Percentiles rank a stretch among this genome's conserved stretches.
Conservation (phyloP, 2,113 vertebrate species). For the Crotalus helleri region DNA sequence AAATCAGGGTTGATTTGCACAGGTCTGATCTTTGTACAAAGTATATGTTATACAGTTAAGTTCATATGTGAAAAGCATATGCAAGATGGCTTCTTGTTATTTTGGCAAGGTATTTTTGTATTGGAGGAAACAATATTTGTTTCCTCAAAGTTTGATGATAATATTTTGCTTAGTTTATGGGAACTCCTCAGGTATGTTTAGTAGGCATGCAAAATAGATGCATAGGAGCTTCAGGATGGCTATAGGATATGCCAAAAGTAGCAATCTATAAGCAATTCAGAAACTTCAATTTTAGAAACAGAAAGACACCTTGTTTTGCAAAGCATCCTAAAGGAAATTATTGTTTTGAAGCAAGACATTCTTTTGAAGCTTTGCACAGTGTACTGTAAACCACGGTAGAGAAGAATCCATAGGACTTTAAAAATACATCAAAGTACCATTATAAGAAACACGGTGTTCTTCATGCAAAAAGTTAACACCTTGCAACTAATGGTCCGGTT, state of each 20-base stretch:
- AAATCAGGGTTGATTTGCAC: neutral
- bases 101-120: neutral
- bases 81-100: neutral
- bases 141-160: neutral
- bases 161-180: neutral
- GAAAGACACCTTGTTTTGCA: neutral
- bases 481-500: conserved; percentile 40
- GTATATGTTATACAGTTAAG: too few relatives aligned
- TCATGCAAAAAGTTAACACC: conserved; percentile 1
- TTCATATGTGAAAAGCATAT: neutral
- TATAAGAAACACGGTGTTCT: conserved; percentile 6
- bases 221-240: neutral
- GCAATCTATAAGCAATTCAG: neutral
- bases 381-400: neutral
- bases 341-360: neutral
- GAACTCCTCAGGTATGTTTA: neutral
- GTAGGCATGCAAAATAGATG: neutral
- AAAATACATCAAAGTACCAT: neutral
- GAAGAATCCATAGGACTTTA: neutral
- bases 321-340: neutral
- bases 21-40: neutral
- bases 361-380: neutral
- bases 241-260: neutral
- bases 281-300: neutral
- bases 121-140: neutral